Evolutionary conservation across 2,888 invertebrate genomes (phyloP).

Genomic region (Stenichneumon culpator): DNA sequence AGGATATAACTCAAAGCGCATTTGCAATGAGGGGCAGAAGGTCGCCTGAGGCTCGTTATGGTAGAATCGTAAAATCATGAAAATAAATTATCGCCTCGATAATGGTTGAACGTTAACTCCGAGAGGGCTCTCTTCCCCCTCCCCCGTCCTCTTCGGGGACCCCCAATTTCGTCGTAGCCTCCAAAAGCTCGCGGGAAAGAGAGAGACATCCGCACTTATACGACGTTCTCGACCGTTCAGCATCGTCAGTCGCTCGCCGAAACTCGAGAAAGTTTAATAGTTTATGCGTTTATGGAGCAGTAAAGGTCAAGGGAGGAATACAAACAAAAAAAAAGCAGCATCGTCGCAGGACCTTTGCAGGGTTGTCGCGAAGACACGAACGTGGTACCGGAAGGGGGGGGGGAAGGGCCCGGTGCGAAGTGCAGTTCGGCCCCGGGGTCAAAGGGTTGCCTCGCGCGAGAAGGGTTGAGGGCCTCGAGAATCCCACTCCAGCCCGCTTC

Average conservation of each 20-base stretch:
- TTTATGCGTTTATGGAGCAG: slow-evolving; percentile 80
- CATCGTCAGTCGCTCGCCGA: slow-evolving; percentile 42
- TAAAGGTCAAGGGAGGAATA: slow-evolving; percentile 69
- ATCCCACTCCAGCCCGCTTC: slow-evolving; percentile 17
- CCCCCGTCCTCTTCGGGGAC: not conserved
- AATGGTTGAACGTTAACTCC: slow-evolving; percentile 76
- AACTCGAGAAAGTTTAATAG: slow-evolving; percentile 75
- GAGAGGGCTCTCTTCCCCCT: slow-evolving; percentile 44
- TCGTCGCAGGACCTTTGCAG: slow-evolving; percentile 43
- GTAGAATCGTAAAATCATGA: slow-evolving; percentile 77
- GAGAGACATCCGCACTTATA: not conserved
- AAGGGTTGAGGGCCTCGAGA: slow-evolving; percentile 70
- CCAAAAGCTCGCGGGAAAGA: not conserved
- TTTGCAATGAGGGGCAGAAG: slow-evolving; percentile 50
- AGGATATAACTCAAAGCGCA: slow-evolving; percentile 26
- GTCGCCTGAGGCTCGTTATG: slow-evolving; percentile 70
- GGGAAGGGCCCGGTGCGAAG: slow-evolving; percentile 41
- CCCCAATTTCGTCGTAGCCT: slow-evolving; percentile 38
- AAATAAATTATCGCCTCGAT: slow-evolving; percentile 82
- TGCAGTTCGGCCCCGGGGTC: slow-evolving; percentile 59
- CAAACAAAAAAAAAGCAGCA: slow-evolving; percentile 24
- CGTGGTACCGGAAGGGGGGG: not conserved
- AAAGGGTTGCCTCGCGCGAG: slow-evolving; percentile 75
- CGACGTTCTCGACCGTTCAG: slow-evolving; percentile 60
- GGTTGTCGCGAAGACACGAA: slow-evolving; percentile 52